phyloP scores from a whole-genome alignment of 1,140 invertebrate species.

The Amphibalanus amphitrite region DNA sequence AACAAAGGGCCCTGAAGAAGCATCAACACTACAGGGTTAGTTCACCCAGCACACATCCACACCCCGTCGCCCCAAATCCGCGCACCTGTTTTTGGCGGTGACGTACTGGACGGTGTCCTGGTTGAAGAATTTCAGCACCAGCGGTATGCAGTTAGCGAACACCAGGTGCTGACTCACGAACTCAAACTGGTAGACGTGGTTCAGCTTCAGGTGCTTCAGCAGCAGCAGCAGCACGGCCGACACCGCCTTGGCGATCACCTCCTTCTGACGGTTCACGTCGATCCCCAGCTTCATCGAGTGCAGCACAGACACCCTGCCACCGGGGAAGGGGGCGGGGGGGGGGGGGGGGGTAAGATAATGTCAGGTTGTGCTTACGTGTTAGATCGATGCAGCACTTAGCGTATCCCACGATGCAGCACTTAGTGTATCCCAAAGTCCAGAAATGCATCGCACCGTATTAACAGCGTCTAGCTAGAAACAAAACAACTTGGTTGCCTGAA shows the following conservation, averaged over 20 bases:
- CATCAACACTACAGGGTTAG: no score
- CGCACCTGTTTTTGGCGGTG: conserved; percentile 66
- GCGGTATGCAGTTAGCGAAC: conserved; percentile 97
- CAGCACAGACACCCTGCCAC: conserved; percentile 65
- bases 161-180: conserved; percentile 98
- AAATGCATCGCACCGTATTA: no score
- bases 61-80: not conserved
- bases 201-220: conserved; percentile 97
- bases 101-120: conserved; percentile 85
- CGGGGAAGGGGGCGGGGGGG: no score
- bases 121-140: conserved; percentile 98
- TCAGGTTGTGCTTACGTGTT: no score
- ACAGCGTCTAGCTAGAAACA: no score
- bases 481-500: no score
- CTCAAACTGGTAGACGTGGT: conserved; percentile 98
- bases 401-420: no score
- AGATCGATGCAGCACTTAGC: no score
- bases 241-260: conserved; percentile 96
- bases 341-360: no score
- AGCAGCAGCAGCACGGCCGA: conserved; percentile 83
- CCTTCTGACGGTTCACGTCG: conserved; percentile 96
- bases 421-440: no score
- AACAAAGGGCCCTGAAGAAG: no score
- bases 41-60: no score
- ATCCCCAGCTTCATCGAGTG: conserved; percentile 92